Evolutionary conservation across 2,797 vertebrate species (phyloP), one percentile per base, ranked within the genome.

Genomic region (Hydrophis major): DNA sequence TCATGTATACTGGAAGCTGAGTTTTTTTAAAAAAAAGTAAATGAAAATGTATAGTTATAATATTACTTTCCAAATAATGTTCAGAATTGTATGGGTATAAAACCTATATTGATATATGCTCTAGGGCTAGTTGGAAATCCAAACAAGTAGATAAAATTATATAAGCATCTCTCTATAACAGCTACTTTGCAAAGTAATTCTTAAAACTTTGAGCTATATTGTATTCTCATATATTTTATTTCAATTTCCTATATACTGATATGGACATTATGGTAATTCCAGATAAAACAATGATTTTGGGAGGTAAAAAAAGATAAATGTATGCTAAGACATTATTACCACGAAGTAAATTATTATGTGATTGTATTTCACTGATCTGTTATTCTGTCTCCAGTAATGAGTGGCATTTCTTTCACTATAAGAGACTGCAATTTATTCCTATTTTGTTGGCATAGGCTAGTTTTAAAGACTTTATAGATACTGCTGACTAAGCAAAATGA

Each of bases 401-500:
- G 87, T 7, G 0, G 3, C 20, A 6, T 60, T 89, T 32, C 74
- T 63, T 57, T 55, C 27, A 20, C 83, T 90, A 2, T 0, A 94
- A 78, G 93, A 61, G 89, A 7, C 22, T 74, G 50, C 0, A 0
- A 4, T 86, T 93, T 94, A 86, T 78, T 0, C 91, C 83, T 92
- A 2, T 78, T 69, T 53, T 90, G 13, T 27, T 86, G 42, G 1
- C 87, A 55, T 87, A 60, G 86, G 90, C 74, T 66, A 0, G 4
- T 94, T 16, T 2, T 37, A 90, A 69, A 14, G 27, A 13, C 3
- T 60, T 90, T n/a, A n/a, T 78, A 78, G n/a, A 53, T 0, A 0
- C 4, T 0, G 0, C n/a, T 20, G n/a, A 11, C 5, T 91, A 74
- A n/a, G 28, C 88, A 47, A 94, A 90, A 28, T 0, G 0, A 4